Conservation (phyloP, 2,113 vertebrate species). For the Irena cyanogastra region DNA sequence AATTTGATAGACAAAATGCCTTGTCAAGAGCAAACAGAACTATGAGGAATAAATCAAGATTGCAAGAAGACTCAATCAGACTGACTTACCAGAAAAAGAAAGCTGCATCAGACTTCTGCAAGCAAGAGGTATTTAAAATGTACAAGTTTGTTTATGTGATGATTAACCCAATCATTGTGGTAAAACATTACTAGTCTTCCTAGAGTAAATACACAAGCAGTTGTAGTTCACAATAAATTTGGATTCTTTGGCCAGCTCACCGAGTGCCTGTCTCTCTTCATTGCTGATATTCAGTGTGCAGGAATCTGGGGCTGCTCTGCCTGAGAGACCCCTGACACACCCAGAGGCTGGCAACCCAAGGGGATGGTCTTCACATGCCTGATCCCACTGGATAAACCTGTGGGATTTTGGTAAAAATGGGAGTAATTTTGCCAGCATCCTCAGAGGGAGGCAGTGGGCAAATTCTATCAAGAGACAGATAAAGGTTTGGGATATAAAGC, state of each 20-base stretch:
- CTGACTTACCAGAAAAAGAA: not conserved
- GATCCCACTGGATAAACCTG: not conserved
- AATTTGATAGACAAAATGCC: not conserved
- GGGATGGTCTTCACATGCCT: not conserved
- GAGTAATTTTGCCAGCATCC: not conserved
- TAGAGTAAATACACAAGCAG: not conserved
- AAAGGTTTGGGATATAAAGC: not conserved
- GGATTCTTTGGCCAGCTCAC: not conserved
- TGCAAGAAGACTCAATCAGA: not conserved
- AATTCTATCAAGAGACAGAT: not conserved
- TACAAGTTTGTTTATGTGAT: not conserved
- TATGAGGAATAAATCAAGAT: not conserved
- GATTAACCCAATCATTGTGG: not conserved
- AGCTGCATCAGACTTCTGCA: not conserved
- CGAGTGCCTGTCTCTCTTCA: not conserved
- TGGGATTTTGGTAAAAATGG: not conserved
- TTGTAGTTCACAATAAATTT: not conserved
- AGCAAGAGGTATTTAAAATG: not conserved
- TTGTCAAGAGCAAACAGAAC: not conserved
- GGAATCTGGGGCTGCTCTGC: no score
- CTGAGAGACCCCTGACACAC: not conserved
- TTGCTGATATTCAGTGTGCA: not conserved
- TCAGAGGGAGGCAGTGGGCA: not conserved
- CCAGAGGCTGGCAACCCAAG: not conserved
- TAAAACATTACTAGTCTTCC: not conserved